Conservation (phyloP, 2,888 invertebrate species). For the Polydrusus cervinus region DNA sequence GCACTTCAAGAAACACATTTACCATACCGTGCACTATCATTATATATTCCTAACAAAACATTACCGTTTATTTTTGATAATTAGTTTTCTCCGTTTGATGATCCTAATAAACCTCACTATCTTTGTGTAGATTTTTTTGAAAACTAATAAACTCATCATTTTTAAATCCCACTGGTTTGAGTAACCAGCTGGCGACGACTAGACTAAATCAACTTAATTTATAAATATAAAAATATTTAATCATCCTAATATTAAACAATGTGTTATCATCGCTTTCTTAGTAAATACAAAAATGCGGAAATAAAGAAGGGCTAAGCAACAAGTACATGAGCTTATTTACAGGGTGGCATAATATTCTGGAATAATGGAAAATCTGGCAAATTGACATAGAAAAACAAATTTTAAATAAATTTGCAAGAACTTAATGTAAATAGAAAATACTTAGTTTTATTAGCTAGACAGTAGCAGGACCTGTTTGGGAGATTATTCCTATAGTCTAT, state of each 20-base stretch:
- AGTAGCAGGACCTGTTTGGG: no score
- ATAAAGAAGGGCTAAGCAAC: not conserved
- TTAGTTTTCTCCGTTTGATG: not conserved
- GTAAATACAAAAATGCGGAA: conserved; percentile 14
- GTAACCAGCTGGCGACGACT: not conserved
- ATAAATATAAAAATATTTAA: conserved; percentile 2
- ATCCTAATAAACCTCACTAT: not conserved
- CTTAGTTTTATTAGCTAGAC: no score
- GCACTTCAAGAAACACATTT: not conserved
- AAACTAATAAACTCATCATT: conserved; percentile 18
- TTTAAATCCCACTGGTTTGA: not conserved
- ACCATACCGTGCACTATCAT: no score
- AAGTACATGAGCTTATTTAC: no score
- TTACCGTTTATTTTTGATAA: conserved; percentile 4
- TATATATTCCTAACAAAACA: not conserved
- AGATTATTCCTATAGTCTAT: no score
- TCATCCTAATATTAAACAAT: conserved; percentile 7
- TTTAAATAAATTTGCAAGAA: no score
- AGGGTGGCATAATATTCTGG: no score
- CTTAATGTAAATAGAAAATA: no score
- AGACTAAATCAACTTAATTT: conserved; percentile 2
- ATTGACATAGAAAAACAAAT: no score
- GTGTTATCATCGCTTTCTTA: conserved; percentile 16
- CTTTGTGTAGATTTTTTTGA: conserved; percentile 6
- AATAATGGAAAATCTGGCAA: no score